Percentiles rank a stretch among this genome's conserved stretches.
Evolutionary conservation across 2,888 invertebrate species (phyloP).

Genomic region (Tipula helvola): DNA sequence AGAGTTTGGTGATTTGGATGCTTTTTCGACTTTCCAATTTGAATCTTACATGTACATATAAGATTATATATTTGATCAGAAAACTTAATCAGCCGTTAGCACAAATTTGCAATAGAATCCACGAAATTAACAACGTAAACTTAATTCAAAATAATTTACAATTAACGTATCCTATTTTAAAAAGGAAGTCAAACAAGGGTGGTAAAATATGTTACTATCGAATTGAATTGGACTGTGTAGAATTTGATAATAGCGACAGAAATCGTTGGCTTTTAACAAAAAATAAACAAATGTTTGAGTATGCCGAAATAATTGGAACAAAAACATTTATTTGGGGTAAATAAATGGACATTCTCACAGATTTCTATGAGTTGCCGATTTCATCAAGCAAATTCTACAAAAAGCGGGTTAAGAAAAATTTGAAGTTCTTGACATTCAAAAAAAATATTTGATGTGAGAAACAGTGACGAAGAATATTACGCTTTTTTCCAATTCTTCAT

Average conservation of each 20-base stretch:
- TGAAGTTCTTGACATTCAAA: not conserved
- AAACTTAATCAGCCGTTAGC: not conserved
- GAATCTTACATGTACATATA: not conserved
- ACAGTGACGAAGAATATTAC: not conserved
- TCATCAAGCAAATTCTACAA: not conserved
- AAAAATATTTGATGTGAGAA: slow-evolving; percentile 6
- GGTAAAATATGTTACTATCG: slow-evolving; percentile 6
- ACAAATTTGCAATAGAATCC: no score
- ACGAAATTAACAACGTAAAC: no score
- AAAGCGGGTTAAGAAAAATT: not conserved
- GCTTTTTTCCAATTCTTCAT: slow-evolving; percentile 10
- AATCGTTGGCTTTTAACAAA: not conserved
- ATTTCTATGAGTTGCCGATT: not conserved
- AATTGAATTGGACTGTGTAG: not conserved
- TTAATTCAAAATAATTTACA: not conserved
- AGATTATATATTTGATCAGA: not conserved
- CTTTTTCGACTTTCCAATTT: not conserved
- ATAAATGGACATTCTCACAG: not conserved
- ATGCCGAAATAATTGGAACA: no score
- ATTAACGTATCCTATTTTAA: not conserved
- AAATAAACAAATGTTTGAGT: not conserved
- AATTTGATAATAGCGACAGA: not conserved
- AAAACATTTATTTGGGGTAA: no score
- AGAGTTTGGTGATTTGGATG: not conserved
- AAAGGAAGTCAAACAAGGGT: not conserved